Percentiles rank a stretch among this genome's conserved stretches.
Evolutionary conservation across 1,140 invertebrate species (phyloP).

Genomic region (Micrasema minimum): DNA sequence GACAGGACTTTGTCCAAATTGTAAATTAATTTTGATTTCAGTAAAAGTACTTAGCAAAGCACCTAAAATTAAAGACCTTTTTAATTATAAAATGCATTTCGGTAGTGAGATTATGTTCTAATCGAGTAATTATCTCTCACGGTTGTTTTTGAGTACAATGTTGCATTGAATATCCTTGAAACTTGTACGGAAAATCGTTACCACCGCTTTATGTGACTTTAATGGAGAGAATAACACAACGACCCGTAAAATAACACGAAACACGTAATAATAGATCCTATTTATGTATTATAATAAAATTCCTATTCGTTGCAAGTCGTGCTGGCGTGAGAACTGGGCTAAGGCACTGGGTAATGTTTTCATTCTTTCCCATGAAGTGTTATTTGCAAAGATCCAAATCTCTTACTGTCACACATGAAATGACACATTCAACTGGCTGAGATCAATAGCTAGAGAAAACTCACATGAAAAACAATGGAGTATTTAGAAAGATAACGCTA

Average conservation of each 20-base stretch:
- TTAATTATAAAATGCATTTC: too few species aligned
- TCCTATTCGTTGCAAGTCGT: constrained; percentile 14
- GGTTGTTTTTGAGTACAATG: too few species aligned
- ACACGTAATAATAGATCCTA: constrained; percentile 10
- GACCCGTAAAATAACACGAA: neutral
- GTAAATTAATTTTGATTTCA: too few species aligned
- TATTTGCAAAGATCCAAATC: neutral
- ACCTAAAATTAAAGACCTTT: too few species aligned
- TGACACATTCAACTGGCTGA: neutral
- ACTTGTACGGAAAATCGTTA: too few species aligned
- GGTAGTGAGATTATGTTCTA: too few species aligned
- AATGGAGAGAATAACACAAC: constrained; percentile 1
- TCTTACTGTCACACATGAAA: constrained; percentile 21
- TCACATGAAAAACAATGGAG: constrained; percentile 33
- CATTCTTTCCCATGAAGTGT: constrained; percentile 12
- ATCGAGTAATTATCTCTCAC: too few species aligned
- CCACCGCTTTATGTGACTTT: constrained; percentile 14
- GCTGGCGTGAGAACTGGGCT: constrained; percentile 26
- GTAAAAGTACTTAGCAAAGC: too few species aligned
- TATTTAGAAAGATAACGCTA: too few species aligned
- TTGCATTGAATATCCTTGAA: too few species aligned
- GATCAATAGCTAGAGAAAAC: too few species aligned
- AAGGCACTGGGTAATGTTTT: neutral
- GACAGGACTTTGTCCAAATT: neutral
- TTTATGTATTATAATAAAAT: constrained; percentile 15